Conservation (phyloP, 2,888 invertebrate species). For the Helobdella robusta region DNA sequence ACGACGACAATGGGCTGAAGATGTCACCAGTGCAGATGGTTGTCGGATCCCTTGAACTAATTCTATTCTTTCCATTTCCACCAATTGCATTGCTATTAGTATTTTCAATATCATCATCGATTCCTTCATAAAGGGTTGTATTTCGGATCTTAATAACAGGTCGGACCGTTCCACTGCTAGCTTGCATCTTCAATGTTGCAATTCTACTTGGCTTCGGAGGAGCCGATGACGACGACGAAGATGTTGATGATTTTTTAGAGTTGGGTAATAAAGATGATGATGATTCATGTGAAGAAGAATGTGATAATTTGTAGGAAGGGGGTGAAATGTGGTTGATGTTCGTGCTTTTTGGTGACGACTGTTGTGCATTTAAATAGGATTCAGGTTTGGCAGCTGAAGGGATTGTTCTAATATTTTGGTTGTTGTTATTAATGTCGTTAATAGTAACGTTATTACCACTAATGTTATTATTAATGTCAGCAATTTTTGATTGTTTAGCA, state of each 20-base stretch:
- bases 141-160: constrained; percentile 5
- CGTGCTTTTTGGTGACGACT: too few species aligned
- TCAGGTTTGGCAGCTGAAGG: too few species aligned
- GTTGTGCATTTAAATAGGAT: too few species aligned
- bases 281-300: too few species aligned
- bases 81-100: not conserved
- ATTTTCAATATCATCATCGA: not conserved
- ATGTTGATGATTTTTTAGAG: not conserved
- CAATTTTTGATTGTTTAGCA: not conserved
- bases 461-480: not conserved
- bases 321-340: too few species aligned
- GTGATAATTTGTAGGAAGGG: too few species aligned
- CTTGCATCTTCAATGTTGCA: not conserved
- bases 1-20: too few species aligned
- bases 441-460: not conserved
- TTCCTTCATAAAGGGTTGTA: not conserved
- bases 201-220: constrained; percentile 16
- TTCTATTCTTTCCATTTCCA: not conserved
- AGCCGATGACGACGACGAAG: not conserved
- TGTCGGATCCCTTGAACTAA: too few species aligned
- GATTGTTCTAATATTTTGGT: too few species aligned
- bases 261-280: not conserved
- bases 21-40: too few species aligned
- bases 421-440: constrained; percentile 5
- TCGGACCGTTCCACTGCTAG: not conserved